Conservation (phyloP, 2,797 vertebrate species). For the Hyperoplus lanceolatus region DNA sequence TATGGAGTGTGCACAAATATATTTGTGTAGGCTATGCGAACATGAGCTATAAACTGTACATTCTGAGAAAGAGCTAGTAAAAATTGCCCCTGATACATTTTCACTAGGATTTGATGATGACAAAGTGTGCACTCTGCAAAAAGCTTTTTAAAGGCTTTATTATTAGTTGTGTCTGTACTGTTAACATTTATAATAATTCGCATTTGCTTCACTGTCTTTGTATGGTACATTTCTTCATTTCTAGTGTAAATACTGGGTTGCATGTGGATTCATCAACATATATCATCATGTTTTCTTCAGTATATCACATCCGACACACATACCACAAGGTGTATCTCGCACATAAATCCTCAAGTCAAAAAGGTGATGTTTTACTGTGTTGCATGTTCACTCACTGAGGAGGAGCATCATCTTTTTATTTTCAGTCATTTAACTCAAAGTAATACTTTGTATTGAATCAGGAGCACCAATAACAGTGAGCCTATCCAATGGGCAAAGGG, state of each 20-base stretch:
- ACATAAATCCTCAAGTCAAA: not conserved
- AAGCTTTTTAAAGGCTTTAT: not conserved
- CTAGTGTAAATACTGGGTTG: slow-evolving; percentile 3
- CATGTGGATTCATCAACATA: not conserved
- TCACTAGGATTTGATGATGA: not conserved
- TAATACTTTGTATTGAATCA: slow-evolving; percentile 7
- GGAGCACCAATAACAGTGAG: not conserved
- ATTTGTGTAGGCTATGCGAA: not conserved
- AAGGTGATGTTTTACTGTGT: not conserved
- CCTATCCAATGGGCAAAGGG: not conserved
- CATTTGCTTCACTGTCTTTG: not conserved
- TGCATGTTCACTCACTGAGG: not conserved
- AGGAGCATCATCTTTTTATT: not conserved
- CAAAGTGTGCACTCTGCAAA: not conserved
- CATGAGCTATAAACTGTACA: not conserved
- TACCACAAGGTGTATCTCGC: not conserved
- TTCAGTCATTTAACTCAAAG: not conserved
- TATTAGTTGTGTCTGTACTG: not conserved
- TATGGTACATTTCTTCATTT: not conserved
- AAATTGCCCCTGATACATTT: not conserved
- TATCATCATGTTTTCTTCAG: not conserved
- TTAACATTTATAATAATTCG: not conserved
- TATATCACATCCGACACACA: not conserved
- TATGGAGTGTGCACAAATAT: not conserved
- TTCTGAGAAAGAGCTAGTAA: not conserved